phyloP scores from a whole-genome alignment of 2,113 vertebrate genomes.

The Piprites chloris region DNA sequence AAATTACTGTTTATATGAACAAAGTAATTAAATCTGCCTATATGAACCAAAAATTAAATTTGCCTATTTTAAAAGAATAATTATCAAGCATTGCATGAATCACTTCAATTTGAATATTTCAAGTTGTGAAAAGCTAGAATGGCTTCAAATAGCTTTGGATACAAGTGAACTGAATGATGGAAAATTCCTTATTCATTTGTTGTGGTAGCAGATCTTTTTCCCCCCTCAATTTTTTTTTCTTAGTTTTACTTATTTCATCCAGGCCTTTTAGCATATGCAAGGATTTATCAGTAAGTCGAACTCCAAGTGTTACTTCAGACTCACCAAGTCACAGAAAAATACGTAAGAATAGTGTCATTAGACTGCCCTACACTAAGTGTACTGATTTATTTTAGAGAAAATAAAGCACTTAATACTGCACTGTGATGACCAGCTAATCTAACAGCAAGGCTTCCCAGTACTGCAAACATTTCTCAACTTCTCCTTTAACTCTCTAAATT shows the following conservation, averaged over 20 bases:
- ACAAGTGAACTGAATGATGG: neutral
- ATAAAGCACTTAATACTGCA: neutral
- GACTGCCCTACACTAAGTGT: neutral
- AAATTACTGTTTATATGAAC: constrained; percentile 45
- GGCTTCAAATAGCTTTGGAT: neutral
- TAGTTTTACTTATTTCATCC: neutral
- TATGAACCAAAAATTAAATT: neutral
- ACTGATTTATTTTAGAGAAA: neutral
- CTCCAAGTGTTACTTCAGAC: neutral
- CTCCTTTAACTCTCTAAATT: neutral
- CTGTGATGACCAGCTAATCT: neutral
- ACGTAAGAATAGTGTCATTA: neutral
- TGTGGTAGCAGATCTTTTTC: neutral
- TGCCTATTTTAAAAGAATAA: neutral
- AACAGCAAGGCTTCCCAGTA: neutral
- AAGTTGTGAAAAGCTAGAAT: neutral
- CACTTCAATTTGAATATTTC: constrained; percentile 6
- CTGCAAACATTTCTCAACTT: neutral
- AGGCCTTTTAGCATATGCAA: neutral
- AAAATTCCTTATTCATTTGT: neutral
- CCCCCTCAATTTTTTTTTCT: neutral
- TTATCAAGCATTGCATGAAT: neutral
- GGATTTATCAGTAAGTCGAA: neutral
- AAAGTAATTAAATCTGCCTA: constrained; percentile 34
- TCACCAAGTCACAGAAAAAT: neutral